These are phyloP conservation scores for Mus spicilegus DNA, from an alignment of 2,113 vertebrate genomes.

Conservation along the genomic window DNA sequence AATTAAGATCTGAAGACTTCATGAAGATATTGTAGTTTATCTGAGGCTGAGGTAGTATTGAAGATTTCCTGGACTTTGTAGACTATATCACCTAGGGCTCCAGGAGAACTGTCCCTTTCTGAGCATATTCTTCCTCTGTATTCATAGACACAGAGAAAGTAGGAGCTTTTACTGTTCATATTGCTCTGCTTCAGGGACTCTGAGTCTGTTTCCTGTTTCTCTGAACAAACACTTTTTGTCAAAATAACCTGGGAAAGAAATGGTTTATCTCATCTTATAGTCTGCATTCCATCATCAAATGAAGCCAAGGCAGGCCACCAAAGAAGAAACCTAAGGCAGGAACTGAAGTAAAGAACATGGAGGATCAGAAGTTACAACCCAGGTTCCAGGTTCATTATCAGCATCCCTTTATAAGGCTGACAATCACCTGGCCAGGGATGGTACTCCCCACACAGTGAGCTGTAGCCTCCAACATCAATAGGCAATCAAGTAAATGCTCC, in stretches of 20 bases:
- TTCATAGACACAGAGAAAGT: neutral
- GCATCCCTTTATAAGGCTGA: neutral
- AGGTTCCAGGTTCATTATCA: neutral
- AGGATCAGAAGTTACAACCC: neutral
- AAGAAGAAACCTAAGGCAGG: neutral
- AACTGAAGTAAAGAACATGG: neutral
- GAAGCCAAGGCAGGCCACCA: no score
- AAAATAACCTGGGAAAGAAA: neutral
- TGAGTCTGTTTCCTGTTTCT: neutral
- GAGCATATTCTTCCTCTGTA: neutral
- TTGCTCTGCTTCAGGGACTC: neutral
- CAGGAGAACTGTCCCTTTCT: neutral
- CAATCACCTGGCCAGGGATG: no score
- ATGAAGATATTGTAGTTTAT: neutral
- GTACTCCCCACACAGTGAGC: neutral
- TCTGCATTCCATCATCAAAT: neutral
- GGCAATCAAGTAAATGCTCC: neutral
- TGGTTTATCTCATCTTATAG: neutral
- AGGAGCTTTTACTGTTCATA: neutral
- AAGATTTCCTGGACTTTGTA: neutral
- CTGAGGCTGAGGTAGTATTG: neutral
- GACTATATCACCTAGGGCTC: neutral
- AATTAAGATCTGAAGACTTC: neutral
- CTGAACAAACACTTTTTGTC: neutral
- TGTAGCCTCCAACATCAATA: no score